These are phyloP conservation scores for Holothuria glaberrima DNA, from an alignment of 35 echinoderm and acorn worm species.

Conservation along the genomic window DNA sequence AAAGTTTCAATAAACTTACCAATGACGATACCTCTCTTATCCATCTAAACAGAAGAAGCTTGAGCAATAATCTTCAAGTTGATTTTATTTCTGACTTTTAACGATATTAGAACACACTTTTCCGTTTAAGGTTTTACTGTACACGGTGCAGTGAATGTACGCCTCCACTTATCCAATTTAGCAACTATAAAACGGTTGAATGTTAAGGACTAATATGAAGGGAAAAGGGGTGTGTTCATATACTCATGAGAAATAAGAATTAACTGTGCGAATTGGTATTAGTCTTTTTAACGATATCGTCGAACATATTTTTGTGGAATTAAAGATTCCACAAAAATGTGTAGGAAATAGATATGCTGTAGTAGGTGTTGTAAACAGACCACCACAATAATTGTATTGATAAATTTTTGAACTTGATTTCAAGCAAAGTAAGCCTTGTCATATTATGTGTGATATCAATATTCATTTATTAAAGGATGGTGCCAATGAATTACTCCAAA, in stretches of 20 bases:
- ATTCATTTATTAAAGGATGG: too few species aligned
- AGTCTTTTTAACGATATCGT: neutral
- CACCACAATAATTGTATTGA: too few species aligned
- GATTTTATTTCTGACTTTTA: neutral
- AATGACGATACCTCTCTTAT: neutral
- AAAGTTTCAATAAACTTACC: neutral
- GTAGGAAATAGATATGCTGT: too few species aligned
- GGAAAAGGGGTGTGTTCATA: neutral
- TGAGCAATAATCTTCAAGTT: neutral
- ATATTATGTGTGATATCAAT: too few species aligned
- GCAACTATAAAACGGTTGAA: constrained; percentile 1
- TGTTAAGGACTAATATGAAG: neutral
- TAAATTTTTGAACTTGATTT: too few species aligned
- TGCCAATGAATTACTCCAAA: too few species aligned
- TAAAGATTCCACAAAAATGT: too few species aligned
- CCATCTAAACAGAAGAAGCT: neutral
- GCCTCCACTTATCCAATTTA: neutral
- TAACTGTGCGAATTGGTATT: neutral
- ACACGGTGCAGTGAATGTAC: neutral
- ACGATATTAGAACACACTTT: neutral
- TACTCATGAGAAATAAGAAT: neutral
- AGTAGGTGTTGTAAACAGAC: too few species aligned
- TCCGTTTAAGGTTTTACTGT: neutral
- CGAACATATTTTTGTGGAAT: too few species aligned
- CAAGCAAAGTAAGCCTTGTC: too few species aligned